Base-by-base conservation (phyloP, 2,797 vertebrate species). In the Hafferia zeledoni region DNA sequence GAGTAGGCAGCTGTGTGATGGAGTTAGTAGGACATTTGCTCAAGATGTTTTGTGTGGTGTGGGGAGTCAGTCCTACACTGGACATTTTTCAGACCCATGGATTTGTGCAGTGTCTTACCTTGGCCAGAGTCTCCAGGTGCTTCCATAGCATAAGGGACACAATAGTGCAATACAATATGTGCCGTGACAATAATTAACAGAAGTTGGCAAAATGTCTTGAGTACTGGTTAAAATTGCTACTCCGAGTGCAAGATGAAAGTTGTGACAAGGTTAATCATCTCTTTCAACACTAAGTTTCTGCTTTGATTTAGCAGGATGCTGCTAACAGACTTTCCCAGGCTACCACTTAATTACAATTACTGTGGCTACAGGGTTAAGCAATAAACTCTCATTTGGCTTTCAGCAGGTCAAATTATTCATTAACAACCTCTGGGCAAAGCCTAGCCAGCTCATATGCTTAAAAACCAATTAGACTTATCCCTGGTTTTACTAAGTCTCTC, bases 291-390 rank as follows among this genome's bases (percentile, higher is more conserved):
- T 23, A 27, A 33, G 24, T 63, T 87, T 81, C 59, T 88, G 53
- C 67, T 84, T 61, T 91, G 63, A 55, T n/a, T 83, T 74, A 90
- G 76, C 28, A 63, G 55, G 20, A 50, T 6, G 5, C 24, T 86
- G 33, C 65, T 65, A 78, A 83, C 3, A 1, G 28, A 13, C 75
- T 77, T 43, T 90, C 68, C 61, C 78, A 77, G 37, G 60, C 68
- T 85, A 22, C 77, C 52, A 43, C 49, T 91, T 94, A 91, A 95
- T 84, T 90, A 64, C 49, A 83, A 35, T 89, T 87, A 41, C 56
- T 67, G 1, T 43, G 17, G 68, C 60, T 77, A 64, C n/a, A 87
- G 64, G 56, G 56, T 75, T 85, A 87, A 89, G 83, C 49, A 74
- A 55, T 89, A 57, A 77, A 80, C 44, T 83, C 74, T 92, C 12